Evolutionary conservation across 2,888 invertebrate genomes (phyloP), one percentile per base, ranked within the genome.

Genomic region (Aphidoletes aphidimyza): DNA sequence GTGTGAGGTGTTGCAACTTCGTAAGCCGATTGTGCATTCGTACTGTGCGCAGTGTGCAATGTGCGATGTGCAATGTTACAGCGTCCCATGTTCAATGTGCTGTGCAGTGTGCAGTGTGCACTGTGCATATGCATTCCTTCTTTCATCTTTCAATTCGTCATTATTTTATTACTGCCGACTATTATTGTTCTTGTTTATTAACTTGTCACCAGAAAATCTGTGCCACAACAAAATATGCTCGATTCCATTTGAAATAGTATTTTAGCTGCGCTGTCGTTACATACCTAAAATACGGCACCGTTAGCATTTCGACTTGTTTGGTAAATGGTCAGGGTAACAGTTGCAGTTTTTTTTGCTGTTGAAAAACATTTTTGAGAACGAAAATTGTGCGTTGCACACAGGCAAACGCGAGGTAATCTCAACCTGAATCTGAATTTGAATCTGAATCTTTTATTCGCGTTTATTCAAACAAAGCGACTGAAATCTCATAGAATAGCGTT

Each of bases 151-250:
- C 69, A 69, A 69, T 69, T 69, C 69, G 69, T 69, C 69, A 69
- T 69, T 69, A 69, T 69, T 69, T 69, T 69, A 69, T 69, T 69
- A 30, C 69, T 30, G 34, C 30, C n/a, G 17, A 34, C 36, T 3
- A 81, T 81, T 37, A 81, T 81, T 81, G 81, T 81, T 81, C 81
- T 81, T 81, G 37, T 81, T 81, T 81, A 81, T 81, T 81, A 81
- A 81, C 81, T 81, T 81, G 81, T 81, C 81, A 37, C 37, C 81
- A 78, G 78, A 19, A 22, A 81, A 81, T 69, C 69, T 69, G 34
- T 69, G 26, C 69, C 69, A 69, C 14, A 19, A 30, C 69, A 69
- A 69, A 69, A 69, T 69, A 69, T 30, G 30, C 69, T 22, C 69
- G n/a, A 69, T 2, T 11, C 5, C 69, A 69, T 34, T 54, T 22